These are phyloP conservation scores for Crocidura indochinensis DNA, from an alignment of 2,797 vertebrate species.

Conservation along the genomic window DNA sequence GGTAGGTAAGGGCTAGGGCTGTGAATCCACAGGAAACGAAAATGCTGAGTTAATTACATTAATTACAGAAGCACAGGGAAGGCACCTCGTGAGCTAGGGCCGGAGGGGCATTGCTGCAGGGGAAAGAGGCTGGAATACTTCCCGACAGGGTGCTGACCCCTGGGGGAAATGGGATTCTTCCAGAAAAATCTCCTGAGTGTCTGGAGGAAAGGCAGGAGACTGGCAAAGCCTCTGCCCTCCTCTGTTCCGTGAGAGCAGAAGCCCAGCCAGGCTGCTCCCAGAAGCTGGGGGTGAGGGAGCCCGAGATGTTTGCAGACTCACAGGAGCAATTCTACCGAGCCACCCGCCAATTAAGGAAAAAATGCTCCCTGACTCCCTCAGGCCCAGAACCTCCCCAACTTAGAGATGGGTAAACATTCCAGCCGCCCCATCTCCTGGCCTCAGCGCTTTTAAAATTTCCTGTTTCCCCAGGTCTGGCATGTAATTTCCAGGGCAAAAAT, in stretches of 20 bases:
- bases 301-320: not conserved
- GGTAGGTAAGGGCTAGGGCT: no score
- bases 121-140: not conserved
- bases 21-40: no score
- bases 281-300: no score
- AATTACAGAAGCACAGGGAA: no score
- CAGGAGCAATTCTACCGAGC: not conserved
- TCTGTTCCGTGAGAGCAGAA: slow-evolving; percentile 10
- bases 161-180: not conserved
- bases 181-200: slow-evolving; percentile 14
- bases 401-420: not conserved
- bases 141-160: not conserved
- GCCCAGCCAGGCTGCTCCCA: not conserved
- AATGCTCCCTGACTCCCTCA: not conserved
- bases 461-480: slow-evolving; percentile 8
- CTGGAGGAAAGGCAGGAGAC: no score
- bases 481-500: slow-evolving; percentile 65
- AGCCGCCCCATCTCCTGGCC: not conserved
- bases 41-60: no score
- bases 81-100: no score
- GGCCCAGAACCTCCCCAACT: not conserved
- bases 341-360: not conserved
- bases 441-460: slow-evolving; percentile 41
- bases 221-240: no score
- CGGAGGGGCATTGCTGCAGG: no score